Evolutionary conservation across 2,797 vertebrate genomes (phyloP), one percentile per base, ranked within the genome.

Genomic region (Thunnus albacares): DNA sequence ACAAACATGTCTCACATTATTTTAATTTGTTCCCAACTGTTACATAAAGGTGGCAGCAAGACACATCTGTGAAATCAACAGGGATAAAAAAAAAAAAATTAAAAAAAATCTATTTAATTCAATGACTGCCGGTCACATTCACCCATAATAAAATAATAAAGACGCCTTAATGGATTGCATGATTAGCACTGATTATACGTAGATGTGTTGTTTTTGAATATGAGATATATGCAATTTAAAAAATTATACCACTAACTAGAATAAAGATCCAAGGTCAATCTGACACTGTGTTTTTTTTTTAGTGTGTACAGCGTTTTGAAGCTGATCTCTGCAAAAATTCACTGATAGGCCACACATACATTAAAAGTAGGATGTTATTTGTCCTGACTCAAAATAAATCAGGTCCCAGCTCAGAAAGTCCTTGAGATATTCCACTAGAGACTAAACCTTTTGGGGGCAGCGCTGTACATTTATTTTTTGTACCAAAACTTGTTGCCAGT

Each of bases 1-100:
- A 85, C 74, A 85, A 87, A 66, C 74, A 75, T 51, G 67, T 71
- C 78, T 76, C 59, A 35, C 57, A 71, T 53, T 35, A n/a, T 66
- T 41, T 41, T 4, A 12, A 38, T 41, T 52, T 28, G 61, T 60
- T 84, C 6, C 41, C 75, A 85, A 75, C 30, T 43, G 24, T 75
- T 57, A 56, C 22, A 14, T 52, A 63, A 74, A 80, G 15, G 43
- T 64, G 53, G 58, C 14, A 26, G 33, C 3, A 51, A 56, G 17
- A 64, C 13, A 53, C 38, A 47, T 75, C 38, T 35, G 12, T 24
- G 26, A 71, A 71, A 63, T 63, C 52, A 47, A 33, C 49, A 20
- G 0, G 5, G 22, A 60, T 26, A 14, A 53, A 11, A 38, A 43
- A 43, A 68, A 24, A 24, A 24, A 24, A 24, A 24, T 24, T 1